Base-by-base conservation (phyloP, 2,797 vertebrate genomes). In the Chiroxiphia lanceolata region DNA sequence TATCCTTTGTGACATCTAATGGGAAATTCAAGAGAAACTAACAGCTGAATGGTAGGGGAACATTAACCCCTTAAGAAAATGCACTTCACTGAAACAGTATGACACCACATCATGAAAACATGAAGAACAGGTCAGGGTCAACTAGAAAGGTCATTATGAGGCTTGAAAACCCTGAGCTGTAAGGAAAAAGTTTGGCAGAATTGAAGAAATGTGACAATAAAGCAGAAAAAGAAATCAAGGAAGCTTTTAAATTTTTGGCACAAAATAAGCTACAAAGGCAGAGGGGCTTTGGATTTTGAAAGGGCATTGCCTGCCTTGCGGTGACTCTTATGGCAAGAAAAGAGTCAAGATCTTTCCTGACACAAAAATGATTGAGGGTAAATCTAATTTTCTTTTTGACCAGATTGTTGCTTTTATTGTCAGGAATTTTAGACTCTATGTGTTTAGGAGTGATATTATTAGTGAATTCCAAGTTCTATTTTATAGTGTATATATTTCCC, bases 1-100 rank as follows among this genome's bases (percentile, higher is more conserved):
- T 94, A 93, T 95, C 48, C 74, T 95, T 95, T 94, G 86, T 96
- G 95, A 94, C 83, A 88, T 84, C 51, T 57, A 90, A 70, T 23
- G 64, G 47, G 83, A 88, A 90, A 95, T 87, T 91, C 85, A 88
- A 83, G 87, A 76, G 44, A 93, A 94, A 84, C 60, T 68, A 96
- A 65, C 60, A 95, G 81, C 85, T 96, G 89, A 96, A 88, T 57
- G 67, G 44, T 76, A 88, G 77, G 31, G n/a, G 54, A 95, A 18
- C 19, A 47, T 97, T 95, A 96, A 96, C 94, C 64, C 93, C 61
- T 96, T 95, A 60, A 59, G 71, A 42, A 64, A 80, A 47, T 61
- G 25, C 25, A 44, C 56, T 84, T 74, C 75, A 57, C 54, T 71
- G 45, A 68, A 71, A 19, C 27, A 54, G 50, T 48, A 27, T 42